Percentiles rank a stretch among this genome's conserved stretches.
phyloP scores from a whole-genome alignment of 2,888 invertebrate species.

The Acronicta psi region DNA sequence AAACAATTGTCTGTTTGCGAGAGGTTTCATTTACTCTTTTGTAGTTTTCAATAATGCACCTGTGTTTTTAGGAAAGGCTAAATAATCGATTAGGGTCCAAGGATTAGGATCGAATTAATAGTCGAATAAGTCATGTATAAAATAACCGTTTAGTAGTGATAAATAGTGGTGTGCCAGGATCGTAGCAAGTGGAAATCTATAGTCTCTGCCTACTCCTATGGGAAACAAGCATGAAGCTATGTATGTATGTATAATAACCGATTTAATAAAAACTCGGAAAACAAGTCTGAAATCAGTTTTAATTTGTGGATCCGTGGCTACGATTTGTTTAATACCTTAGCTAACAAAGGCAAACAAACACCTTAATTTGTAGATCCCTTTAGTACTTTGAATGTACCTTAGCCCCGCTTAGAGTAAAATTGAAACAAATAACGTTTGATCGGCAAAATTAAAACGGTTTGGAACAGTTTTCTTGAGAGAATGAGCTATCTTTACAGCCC shows the following conservation, averaged over 20 bases:
- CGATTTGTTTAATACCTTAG: slow-evolving; percentile 42
- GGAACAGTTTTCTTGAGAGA: slow-evolving; percentile 35
- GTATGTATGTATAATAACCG: too few relatives aligned
- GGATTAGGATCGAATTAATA: too few relatives aligned
- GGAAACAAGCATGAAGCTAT: too few relatives aligned
- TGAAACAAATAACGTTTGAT: slow-evolving; percentile 49
- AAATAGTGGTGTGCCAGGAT: too few relatives aligned
- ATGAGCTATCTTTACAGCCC: slow-evolving; percentile 28
- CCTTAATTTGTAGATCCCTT: slow-evolving; percentile 38
- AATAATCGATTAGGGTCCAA: too few relatives aligned
- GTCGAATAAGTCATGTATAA: too few relatives aligned
- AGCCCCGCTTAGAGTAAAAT: slow-evolving; percentile 31
- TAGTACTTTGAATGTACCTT: slow-evolving; percentile 40
- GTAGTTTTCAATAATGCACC: not conserved
- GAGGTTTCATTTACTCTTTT: slow-evolving; percentile 10
- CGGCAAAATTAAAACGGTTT: slow-evolving; percentile 43
- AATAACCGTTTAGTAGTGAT: too few relatives aligned
- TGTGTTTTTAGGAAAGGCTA: not conserved
- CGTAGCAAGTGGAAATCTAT: too few relatives aligned
- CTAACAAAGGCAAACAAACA: slow-evolving; percentile 42
- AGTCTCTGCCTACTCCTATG: too few relatives aligned
- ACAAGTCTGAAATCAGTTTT: slow-evolving; percentile 15
- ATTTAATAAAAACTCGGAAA: slow-evolving; percentile 27
- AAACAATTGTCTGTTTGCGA: slow-evolving; percentile 11
- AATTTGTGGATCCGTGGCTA: slow-evolving; percentile 15